Base-by-base conservation (phyloP, 2,113 vertebrate species). In the Cyprinus carpio region DNA sequence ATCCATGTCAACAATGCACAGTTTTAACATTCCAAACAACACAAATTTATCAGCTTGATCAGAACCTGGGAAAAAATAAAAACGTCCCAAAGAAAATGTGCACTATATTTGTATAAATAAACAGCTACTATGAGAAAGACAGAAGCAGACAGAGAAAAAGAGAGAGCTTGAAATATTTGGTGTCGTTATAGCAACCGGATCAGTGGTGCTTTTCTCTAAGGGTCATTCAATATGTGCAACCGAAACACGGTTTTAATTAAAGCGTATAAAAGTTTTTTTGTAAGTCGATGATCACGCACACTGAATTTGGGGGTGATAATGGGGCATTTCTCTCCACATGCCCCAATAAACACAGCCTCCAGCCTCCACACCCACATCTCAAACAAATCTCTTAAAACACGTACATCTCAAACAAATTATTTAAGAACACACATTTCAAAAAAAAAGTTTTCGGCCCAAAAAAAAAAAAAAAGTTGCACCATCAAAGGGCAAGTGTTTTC, bases 151-250 rank as follows among this genome's bases (percentile, higher is more conserved):
- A 88, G 87, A 82, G 89, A 91, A 84, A 34, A 65, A 91, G 85
- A 92, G 91, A 90, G 93, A 92, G 92, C 89, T 58, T 89, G 92
- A 89, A 92, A 95, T 94, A 94, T 93, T 95, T 95, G 90, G 93
- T 91, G 94, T 96, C 80, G 94, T 95, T 95, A 95, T 96, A 93
- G 95, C 93, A 95, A 96, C 94, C 81, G 90, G 91, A 92, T 94
- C 93, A 93, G 92, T 92, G 91, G 90, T 86, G 92, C 93, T 90
- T 93, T 92, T 93, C 94, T 93, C 92, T 89, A 89, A 94, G 93
- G 90, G 93, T 93, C 90, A 95, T 95, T 95, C 94, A 95, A 88
- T 90, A 89, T 88, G 89, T 93, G 92, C 90, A 86, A 92, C 91
- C 82, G 88, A 86, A 92, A 93, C 93, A 90, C 90, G 87, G 90